phyloP scores from a whole-genome alignment of 64 coral and sea anemone genomes.

The Pocillopora damicornis region DNA sequence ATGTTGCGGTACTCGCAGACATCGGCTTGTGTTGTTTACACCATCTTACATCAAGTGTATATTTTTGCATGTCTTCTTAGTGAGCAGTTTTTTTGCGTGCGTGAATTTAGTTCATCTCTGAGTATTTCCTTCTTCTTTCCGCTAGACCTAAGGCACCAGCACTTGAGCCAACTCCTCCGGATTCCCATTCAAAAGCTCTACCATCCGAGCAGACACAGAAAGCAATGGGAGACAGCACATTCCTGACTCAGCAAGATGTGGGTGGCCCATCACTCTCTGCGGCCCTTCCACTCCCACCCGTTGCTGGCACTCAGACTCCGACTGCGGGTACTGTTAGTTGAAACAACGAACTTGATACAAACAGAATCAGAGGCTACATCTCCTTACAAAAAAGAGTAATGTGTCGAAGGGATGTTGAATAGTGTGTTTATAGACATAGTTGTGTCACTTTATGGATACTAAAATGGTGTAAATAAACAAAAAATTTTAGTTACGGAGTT shows the following conservation, averaged over 20 bases:
- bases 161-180: neutral
- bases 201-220: neutral
- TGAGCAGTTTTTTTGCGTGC: no score
- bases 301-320: constrained; percentile 5
- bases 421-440: neutral
- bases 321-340: constrained; percentile 2
- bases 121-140: neutral
- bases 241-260: constrained; percentile 24
- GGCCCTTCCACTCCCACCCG: constrained; percentile 28
- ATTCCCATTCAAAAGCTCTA: constrained; percentile 17
- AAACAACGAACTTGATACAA: neutral
- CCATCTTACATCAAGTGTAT: neutral
- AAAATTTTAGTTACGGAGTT: neutral
- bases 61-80: neutral
- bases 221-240: constrained; percentile 8
- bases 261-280: constrained; percentile 15
- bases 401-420: neutral
- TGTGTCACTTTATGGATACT: neutral
- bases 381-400: neutral
- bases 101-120: neutral
- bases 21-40: neutral
- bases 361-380: neutral
- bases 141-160: constrained; percentile 4
- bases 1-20: no score
- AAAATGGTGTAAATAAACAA: constrained; percentile 7